Evolutionary conservation across 30 jellyfish, hydroid and myxozoan species (phyloP).

Genomic region (Nemopilema nomurai): DNA sequence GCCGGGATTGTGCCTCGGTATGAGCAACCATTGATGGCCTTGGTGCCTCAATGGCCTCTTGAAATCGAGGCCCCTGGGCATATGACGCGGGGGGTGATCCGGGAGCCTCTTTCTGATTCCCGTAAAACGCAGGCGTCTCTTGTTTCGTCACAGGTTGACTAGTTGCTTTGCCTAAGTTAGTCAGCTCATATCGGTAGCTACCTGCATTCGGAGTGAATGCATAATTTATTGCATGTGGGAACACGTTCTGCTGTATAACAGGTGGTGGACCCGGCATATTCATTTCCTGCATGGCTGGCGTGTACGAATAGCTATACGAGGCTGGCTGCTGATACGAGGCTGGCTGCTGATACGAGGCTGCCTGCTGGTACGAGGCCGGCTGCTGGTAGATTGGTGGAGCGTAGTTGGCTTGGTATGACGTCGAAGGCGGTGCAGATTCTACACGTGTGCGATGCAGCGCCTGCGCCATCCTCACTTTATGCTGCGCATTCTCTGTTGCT

Average conservation of each 20-base stretch:
- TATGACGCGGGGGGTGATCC: slow-evolving; percentile 27
- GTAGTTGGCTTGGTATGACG: slow-evolving; percentile 10
- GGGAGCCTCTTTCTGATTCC: slow-evolving; percentile 4
- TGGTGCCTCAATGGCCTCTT: slow-evolving; percentile 44
- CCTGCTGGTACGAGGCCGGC: neutral
- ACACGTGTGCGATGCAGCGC: slow-evolving; percentile 30
- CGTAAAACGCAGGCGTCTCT: neutral
- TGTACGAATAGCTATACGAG: slow-evolving; percentile 17
- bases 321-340: slow-evolving; percentile 2
- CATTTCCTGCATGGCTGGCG: slow-evolving; percentile 46
- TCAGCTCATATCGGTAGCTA: neutral
- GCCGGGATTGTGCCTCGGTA: slow-evolving; percentile 61
- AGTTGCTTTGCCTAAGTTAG: slow-evolving; percentile 5
- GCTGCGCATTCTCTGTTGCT: slow-evolving; percentile 82
- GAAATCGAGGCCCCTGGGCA: slow-evolving; percentile 25
- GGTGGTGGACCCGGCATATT: slow-evolving; percentile 42
- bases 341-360: neutral
- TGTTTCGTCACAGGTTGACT: neutral
- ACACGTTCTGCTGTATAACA: slow-evolving; percentile 37
- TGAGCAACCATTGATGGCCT: slow-evolving; percentile 36
- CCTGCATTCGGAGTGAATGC: slow-evolving; percentile 44
- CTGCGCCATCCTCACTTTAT: slow-evolving; percentile 66
- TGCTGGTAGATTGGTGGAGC: slow-evolving; percentile 28
- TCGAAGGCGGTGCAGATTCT: slow-evolving; percentile 17
- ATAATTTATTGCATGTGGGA: slow-evolving; percentile 53